phyloP scores from a whole-genome alignment of 2,888 invertebrate genomes.

The Axea sp. region DNA sequence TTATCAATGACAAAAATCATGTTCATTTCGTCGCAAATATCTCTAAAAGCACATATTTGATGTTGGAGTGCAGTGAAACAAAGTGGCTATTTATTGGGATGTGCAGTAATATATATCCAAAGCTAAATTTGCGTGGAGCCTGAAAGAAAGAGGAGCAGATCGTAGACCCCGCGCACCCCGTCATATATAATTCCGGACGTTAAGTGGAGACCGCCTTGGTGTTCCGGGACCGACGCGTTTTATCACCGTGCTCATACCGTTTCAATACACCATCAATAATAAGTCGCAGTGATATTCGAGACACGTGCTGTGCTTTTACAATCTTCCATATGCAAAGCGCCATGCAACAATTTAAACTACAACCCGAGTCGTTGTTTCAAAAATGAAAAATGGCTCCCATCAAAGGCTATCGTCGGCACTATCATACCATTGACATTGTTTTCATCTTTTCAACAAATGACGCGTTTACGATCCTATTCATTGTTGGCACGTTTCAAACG shows the following conservation, averaged over 20 bases:
- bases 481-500: conserved; percentile 44
- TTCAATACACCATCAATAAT: conserved; percentile 79
- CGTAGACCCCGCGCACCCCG: conserved; percentile 58
- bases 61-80: conserved; percentile 63
- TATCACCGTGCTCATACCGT: conserved; percentile 78
- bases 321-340: conserved; percentile 59
- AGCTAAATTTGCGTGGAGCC: conserved; percentile 67
- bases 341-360: conserved; percentile 50
- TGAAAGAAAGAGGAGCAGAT: conserved; percentile 69
- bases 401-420: conserved; percentile 64
- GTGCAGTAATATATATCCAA: conserved; percentile 71
- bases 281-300: conserved; percentile 70
- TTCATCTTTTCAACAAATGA: conserved; percentile 51
- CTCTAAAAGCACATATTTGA: conserved; percentile 32
- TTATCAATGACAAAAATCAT: conserved; percentile 30
- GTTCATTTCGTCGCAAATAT: conserved; percentile 16
- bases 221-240: conserved; percentile 75
- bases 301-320: conserved; percentile 67
- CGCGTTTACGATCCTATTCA: conserved; percentile 51
- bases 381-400: conserved; percentile 73
- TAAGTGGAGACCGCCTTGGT: conserved; percentile 78
- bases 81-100: conserved; percentile 70
- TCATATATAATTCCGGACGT: conserved; percentile 77
- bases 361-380: conserved; percentile 38
- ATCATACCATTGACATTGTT: conserved; percentile 56